Base-by-base conservation (phyloP, 2,113 vertebrate species). In the Psephotus haematonotus region DNA sequence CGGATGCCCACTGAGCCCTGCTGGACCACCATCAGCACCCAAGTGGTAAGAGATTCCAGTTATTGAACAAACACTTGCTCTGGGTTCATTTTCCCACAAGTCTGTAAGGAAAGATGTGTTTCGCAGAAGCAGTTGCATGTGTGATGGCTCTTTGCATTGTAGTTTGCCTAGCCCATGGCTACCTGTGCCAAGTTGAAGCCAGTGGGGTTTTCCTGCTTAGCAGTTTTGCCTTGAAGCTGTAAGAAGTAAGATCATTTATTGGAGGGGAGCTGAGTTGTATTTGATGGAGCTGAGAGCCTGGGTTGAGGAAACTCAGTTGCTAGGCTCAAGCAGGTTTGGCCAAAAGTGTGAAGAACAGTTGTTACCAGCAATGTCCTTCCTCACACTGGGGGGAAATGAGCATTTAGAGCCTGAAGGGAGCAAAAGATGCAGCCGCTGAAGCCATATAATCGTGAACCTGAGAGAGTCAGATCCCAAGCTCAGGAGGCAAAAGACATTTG, bases 81-180 rank as follows among this genome's bases (percentile, higher is more conserved):
- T 27, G 53, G 53, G 17, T 35, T 65, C 13, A 8, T 57, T 80
- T 69, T 72, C 33, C 37, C 63, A 23, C 57, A 49, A 11, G 43
- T 18, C 82, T 78, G 17, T 62, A 63, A 57, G 24, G 44, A 85
- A 37, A 70, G 29, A 52, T 3, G 31, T 13, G 14, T 53, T 68
- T 72, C 1, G 0, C 6, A 12, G 53, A 76, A 50, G 33, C 1
- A 0, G 3, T 77, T 76, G 50, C 33, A 7, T 6, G 9, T 1
- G 0, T 17, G 19, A 33, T 27, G 68, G n/a, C n/a, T 47, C 39
- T 63, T 44, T 41, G 59, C 3, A 1, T 49, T 62, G 59, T 28
- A 43, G 31, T 62, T 80, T 0, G 0, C 14, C 52, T 17, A 6
- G n/a, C 10, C 52, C 7, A 13, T 28, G 25, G 25, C 16, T 17